Conservation (phyloP, 2,797 vertebrate species). For the Mallotus villosus region DNA sequence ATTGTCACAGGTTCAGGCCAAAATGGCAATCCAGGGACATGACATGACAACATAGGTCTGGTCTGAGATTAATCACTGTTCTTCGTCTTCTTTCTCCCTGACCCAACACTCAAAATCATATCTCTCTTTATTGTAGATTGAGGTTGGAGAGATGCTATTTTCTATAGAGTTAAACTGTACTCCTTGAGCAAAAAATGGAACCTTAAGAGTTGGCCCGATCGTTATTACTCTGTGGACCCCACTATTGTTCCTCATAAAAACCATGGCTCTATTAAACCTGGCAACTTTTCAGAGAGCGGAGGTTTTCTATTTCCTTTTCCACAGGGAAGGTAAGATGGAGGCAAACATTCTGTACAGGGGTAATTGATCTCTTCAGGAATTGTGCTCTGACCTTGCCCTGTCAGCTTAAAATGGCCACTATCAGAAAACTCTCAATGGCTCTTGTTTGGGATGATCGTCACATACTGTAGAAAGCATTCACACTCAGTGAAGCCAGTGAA, state of each 20-base stretch:
- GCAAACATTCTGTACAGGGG: slow-evolving; percentile 19
- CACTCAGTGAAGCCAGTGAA: neutral
- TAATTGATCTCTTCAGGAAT: slow-evolving; percentile 40
- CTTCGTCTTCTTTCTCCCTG: too few relatives aligned
- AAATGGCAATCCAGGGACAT: slow-evolving; percentile 2
- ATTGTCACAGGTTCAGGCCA: neutral
- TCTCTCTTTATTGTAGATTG: too few relatives aligned
- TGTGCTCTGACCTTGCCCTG: slow-evolving; percentile 34
- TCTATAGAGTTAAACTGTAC: too few relatives aligned
- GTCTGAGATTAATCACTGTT: too few relatives aligned
- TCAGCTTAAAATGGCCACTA: slow-evolving; percentile 36
- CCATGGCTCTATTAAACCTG: neutral
- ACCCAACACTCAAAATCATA: too few relatives aligned
- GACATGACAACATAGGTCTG: too few relatives aligned
- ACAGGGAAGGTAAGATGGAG: slow-evolving; percentile 2
- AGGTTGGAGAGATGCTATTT: too few relatives aligned
- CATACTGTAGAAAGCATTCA: neutral
- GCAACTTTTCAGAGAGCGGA: neutral
- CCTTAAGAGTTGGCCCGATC: too few relatives aligned
- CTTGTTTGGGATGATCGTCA: slow-evolving; percentile 2
- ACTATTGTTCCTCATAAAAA: too few relatives aligned
- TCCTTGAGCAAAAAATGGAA: too few relatives aligned
- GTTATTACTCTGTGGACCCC: too few relatives aligned
- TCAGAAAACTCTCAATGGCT: slow-evolving; percentile 25
- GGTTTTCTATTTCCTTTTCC: neutral